Conservation (phyloP, 2,888 invertebrate genomes). For the Malacosoma neustria region DNA sequence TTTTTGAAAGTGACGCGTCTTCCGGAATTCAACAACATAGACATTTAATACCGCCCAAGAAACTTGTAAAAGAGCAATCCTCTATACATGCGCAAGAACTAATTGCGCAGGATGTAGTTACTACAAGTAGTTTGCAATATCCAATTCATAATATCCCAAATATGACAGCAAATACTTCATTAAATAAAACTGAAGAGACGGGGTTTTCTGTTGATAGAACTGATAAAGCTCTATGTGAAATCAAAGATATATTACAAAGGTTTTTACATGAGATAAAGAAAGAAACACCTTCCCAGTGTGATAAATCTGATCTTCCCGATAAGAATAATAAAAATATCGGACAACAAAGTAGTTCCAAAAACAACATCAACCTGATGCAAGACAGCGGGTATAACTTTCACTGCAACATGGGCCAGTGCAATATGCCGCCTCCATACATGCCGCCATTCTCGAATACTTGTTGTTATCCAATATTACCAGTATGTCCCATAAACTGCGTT, state of each 20-base stretch:
- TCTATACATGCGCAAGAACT: conserved; percentile 7
- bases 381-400: conserved; percentile 30
- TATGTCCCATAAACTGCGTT: conserved; percentile 49
- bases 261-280: conserved; percentile 59
- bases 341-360: conserved; percentile 17
- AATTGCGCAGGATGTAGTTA: conserved; percentile 21
- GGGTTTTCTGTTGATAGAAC: conserved; percentile 38
- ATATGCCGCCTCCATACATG: conserved; percentile 24
- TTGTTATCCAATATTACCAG: conserved; percentile 50
- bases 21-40: conserved; percentile 10
- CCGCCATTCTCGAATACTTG: conserved; percentile 40
- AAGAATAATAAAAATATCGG: conserved; percentile 20
- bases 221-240: conserved; percentile 56
- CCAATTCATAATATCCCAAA: conserved; percentile 22
- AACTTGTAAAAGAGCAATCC: conserved; percentile 4
- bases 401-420: conserved; percentile 22
- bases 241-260: conserved; percentile 54
- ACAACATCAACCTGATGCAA: conserved; percentile 15
- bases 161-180: conserved; percentile 17
- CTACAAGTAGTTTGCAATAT: conserved; percentile 26
- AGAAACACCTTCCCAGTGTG: conserved; percentile 33
- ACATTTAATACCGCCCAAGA: conserved; percentile 6
- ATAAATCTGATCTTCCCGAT: conserved; percentile 26
- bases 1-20: conserved; percentile 18
- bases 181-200: conserved; percentile 38